Conservation (phyloP, 2,888 invertebrate species). For the Selenia dentaria region DNA sequence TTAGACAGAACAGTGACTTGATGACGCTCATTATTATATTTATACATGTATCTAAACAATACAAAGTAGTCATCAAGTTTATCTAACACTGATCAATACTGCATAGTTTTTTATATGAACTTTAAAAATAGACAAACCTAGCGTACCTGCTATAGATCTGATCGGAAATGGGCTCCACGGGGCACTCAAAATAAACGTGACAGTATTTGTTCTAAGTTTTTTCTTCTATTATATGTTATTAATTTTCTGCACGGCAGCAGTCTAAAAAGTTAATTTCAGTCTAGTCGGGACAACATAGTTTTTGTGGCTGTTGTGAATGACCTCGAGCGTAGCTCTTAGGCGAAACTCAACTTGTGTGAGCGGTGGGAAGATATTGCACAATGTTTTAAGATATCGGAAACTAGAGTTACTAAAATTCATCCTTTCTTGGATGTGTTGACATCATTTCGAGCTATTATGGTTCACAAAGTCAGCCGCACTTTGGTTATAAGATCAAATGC, state of each 20-base stretch:
- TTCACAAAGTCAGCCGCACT: no score
- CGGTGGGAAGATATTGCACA: slow-evolving; percentile 17
- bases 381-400: slow-evolving; percentile 17
- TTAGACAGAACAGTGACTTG: no score
- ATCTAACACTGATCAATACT: not conserved
- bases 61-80: not conserved
- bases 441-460: not conserved
- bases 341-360: not conserved
- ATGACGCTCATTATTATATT: no score
- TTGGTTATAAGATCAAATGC: no score
- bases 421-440: no score
- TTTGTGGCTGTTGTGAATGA: slow-evolving; percentile 8
- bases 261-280: slow-evolving; percentile 19
- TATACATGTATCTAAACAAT: no score
- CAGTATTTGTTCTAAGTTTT: no score
- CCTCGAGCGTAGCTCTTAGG: slow-evolving; percentile 1
- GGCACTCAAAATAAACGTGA: no score
- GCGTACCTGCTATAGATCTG: no score
- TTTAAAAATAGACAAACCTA: slow-evolving; percentile 6
- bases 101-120: not conserved
- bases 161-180: no score
- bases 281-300: slow-evolving; percentile 3
- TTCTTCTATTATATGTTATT: not conserved
- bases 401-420: no score
- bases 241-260: slow-evolving; percentile 7